phyloP scores from a whole-genome alignment of 2,113 vertebrate species.

The Archocentrus centrarchus region DNA sequence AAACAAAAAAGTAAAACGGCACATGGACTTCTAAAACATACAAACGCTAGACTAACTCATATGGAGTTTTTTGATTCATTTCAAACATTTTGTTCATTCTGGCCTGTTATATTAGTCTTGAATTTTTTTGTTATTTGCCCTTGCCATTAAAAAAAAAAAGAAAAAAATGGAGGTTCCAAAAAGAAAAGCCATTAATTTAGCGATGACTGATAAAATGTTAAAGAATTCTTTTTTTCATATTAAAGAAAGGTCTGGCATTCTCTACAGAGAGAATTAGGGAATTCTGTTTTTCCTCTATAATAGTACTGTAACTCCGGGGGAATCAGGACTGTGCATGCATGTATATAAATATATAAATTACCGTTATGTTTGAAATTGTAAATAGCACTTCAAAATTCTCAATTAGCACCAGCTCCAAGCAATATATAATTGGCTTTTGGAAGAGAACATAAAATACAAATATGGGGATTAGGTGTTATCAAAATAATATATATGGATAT shows the following conservation, averaged over 20 bases:
- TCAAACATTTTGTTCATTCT: conserved; percentile 42
- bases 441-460: conserved; percentile 32
- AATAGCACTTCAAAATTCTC: conserved; percentile 18
- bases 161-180: background rate
- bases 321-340: background rate
- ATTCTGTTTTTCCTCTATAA: conserved; percentile 1
- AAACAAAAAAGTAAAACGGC: background rate
- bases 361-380: conserved; percentile 30
- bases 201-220: background rate
- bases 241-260: background rate
- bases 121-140: conserved; percentile 16
- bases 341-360: conserved; percentile 32
- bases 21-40: background rate
- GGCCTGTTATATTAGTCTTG: conserved; percentile 8
- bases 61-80: conserved; percentile 28
- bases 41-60: background rate
- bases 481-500: conserved; percentile 46
- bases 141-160: conserved; percentile 21
- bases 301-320: background rate
- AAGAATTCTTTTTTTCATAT: background rate
- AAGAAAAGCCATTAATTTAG: conserved; percentile 11
- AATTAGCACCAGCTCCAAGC: conserved; percentile 41
- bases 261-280: background rate
- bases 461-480: conserved; percentile 23
- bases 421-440: conserved; percentile 16